These are phyloP conservation scores for Oikopleura albicans DNA, from an alignment of 23 tunicate genomes.

Conservation along the genomic window DNA sequence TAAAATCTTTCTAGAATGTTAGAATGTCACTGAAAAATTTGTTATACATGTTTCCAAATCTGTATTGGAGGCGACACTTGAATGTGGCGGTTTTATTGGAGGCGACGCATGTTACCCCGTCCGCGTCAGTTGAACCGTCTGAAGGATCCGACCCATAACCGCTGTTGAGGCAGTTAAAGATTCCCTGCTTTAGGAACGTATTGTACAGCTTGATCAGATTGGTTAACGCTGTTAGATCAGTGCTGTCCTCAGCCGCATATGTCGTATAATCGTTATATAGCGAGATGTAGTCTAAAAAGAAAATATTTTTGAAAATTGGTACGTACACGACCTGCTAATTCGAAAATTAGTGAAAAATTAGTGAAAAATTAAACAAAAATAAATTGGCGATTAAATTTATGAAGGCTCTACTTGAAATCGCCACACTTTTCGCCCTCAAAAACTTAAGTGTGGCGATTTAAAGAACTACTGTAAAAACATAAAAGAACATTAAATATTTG, in stretches of 20 bases:
- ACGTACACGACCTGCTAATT: too few relatives aligned
- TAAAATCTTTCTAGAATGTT: too few relatives aligned
- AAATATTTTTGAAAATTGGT: too few relatives aligned
- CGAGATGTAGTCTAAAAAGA: background rate
- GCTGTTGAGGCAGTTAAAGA: background rate
- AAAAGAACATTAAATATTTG: too few relatives aligned
- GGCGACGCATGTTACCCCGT: background rate
- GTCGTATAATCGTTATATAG: background rate
- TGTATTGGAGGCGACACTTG: background rate
- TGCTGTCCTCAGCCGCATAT: background rate
- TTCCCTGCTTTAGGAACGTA: background rate
- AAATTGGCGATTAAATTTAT: too few relatives aligned
- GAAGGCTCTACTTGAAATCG: too few relatives aligned
- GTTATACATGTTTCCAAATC: background rate
- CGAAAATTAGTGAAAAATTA: too few relatives aligned
- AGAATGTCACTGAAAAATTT: background rate
- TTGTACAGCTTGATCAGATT: background rate
- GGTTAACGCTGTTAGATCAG: background rate
- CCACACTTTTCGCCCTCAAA: too few relatives aligned
- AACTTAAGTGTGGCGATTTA: too few relatives aligned
- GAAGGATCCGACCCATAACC: background rate
- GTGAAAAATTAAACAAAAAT: too few relatives aligned
- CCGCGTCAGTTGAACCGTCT: background rate
- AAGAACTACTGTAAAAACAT: too few relatives aligned
- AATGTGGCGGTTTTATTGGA: background rate